phyloP scores from a whole-genome alignment of 2,113 vertebrate species.

The Chamaetylas fuelleborni region DNA sequence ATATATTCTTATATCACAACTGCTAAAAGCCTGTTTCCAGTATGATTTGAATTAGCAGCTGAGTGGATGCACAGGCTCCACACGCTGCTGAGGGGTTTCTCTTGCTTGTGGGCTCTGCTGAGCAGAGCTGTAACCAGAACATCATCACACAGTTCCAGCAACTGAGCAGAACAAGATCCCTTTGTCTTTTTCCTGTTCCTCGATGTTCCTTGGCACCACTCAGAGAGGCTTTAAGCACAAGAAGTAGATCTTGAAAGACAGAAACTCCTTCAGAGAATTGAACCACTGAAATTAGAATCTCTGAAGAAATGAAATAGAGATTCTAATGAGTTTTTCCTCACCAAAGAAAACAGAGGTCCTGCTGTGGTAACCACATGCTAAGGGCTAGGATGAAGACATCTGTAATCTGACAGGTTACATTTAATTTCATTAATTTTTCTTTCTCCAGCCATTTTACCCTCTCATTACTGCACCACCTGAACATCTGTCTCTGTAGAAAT shows the following conservation, averaged over 20 bases:
- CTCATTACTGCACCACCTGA: background rate
- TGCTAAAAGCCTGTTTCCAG: background rate
- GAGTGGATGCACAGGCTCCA: background rate
- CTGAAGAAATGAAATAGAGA: background rate
- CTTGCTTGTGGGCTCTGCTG: background rate
- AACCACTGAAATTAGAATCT: constrained; percentile 34
- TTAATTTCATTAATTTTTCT: background rate
- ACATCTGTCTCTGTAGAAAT: background rate
- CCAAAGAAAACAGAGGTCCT: constrained; percentile 25
- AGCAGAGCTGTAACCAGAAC: background rate
- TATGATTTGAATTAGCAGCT: background rate
- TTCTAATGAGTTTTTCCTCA: background rate
- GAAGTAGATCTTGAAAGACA: constrained; percentile 50
- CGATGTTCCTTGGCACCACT: constrained; percentile 1
- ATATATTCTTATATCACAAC: background rate
- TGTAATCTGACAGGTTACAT: background rate
- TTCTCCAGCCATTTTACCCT: background rate
- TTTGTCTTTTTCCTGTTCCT: background rate
- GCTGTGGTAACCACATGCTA: background rate
- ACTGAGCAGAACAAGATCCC: background rate
- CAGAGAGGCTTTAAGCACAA: constrained; percentile 34
- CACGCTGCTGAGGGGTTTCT: background rate
- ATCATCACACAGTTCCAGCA: background rate
- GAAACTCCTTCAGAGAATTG: constrained; percentile 29
- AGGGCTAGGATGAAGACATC: background rate